Conservation (phyloP, 2,888 invertebrate genomes). For the Alloscopus bannaensis region DNA sequence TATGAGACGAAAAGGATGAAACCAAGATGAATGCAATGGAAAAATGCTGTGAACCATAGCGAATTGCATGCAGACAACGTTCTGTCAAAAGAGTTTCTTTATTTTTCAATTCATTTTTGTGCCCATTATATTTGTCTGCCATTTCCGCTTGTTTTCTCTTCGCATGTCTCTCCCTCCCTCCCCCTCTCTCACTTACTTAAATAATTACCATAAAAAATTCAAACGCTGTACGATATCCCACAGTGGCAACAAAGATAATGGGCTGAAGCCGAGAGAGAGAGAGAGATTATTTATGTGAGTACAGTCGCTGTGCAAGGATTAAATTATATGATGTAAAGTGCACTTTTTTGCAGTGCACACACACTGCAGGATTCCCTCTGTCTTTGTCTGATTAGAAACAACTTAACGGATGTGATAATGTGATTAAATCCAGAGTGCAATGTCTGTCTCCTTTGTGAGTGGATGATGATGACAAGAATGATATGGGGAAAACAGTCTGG, state of each 20-base stretch:
- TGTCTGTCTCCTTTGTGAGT: not conserved
- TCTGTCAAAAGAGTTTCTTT: not conserved
- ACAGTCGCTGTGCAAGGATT: not conserved
- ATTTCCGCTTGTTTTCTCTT: slow-evolving; percentile 38
- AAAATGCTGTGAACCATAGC: slow-evolving; percentile 9
- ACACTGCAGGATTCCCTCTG: not conserved
- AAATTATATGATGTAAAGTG: no score
- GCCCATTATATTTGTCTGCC: not conserved
- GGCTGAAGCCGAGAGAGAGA: not conserved
- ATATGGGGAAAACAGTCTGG: no score
- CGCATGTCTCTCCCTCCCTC: slow-evolving; percentile 9
- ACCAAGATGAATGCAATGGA: not conserved
- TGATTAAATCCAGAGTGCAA: no score
- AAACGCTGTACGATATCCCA: slow-evolving; percentile 1
- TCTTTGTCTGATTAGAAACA: slow-evolving; percentile 4
- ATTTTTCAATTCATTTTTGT: slow-evolving; percentile 14
- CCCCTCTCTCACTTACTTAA: slow-evolving; percentile 3
- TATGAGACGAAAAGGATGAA: not conserved
- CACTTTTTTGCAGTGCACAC: not conserved
- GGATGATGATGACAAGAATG: slow-evolving; percentile 2
- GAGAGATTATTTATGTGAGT: not conserved
- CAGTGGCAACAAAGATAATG: not conserved
- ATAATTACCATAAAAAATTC: slow-evolving; percentile 26
- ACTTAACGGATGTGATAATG: slow-evolving; percentile 9
- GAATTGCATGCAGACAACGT: slow-evolving; percentile 17